phyloP scores from a whole-genome alignment of 2,113 vertebrate species.

The Mohoua ochrocephala region DNA sequence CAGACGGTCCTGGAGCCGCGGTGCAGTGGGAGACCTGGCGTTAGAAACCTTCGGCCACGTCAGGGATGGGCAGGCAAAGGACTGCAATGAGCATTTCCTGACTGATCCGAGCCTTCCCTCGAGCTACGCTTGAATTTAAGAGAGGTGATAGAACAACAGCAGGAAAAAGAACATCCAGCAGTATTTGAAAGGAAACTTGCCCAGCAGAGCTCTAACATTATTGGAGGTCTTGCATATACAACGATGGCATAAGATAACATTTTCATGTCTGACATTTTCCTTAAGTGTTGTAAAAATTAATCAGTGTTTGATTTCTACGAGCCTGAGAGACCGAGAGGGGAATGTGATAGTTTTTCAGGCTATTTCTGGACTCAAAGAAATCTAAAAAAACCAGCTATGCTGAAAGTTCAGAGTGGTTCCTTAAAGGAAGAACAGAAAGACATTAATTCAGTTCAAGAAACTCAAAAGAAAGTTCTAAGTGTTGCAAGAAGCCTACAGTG shows the following conservation, averaged over 20 bases:
- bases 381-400: background rate
- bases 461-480: background rate
- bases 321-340: background rate
- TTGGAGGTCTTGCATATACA: background rate
- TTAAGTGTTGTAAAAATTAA: background rate
- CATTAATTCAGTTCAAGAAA: background rate
- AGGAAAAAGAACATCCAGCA: background rate
- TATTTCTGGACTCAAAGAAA: background rate
- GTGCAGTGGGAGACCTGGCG: background rate
- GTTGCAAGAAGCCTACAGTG: background rate
- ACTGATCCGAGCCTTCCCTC: background rate
- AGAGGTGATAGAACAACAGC: background rate
- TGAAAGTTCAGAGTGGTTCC: background rate
- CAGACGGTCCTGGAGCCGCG: background rate
- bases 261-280: background rate
- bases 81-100: rapidly evolving
- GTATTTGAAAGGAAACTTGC: background rate
- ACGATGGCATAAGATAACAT: background rate
- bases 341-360: background rate
- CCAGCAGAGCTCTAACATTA: background rate
- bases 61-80: background rate
- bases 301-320: background rate
- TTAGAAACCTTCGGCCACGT: background rate
- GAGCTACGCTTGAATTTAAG: background rate
- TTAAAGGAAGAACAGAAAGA: background rate